A percentile compares a stretch with the other conserved stretches of the same genome.
phyloP scores from a whole-genome alignment of 2,113 vertebrate species.

The Arothron firmamentum region DNA sequence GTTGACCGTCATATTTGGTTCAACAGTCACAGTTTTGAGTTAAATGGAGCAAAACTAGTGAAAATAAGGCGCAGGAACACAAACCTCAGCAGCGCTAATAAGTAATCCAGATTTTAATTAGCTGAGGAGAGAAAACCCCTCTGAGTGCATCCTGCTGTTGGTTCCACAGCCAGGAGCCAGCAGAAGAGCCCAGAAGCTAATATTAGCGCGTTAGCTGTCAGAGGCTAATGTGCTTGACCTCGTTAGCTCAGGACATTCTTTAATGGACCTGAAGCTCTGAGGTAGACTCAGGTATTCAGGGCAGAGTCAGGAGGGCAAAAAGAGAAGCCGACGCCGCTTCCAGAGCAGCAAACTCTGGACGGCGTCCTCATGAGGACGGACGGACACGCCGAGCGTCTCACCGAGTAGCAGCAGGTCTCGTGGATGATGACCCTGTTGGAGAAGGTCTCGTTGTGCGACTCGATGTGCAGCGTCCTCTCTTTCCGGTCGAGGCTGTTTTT shows the following conservation, averaged over 20 bases:
- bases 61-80: no score
- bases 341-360: no score
- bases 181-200: constrained; percentile 40
- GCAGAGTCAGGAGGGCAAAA: background rate
- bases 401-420: constrained; percentile 92
- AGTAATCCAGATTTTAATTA: no score
- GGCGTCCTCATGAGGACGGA: no score
- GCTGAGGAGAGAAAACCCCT: background rate
- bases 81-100: no score
- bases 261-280: constrained; percentile 24
- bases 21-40: no score
- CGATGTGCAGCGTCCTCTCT: constrained; percentile 92
- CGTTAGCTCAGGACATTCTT: constrained; percentile 53
- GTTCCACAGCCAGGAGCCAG: constrained; percentile 18
- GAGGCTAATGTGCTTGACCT: constrained; percentile 55
- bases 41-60: no score
- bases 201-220: constrained; percentile 40
- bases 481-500: constrained; percentile 88
- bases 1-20: no score
- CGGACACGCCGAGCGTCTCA: constrained; percentile 63
- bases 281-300: constrained; percentile 2
- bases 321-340: no score
- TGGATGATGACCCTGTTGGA: constrained; percentile 91
- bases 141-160: background rate
- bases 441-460: constrained; percentile 95